Conservation (phyloP, 2,113 vertebrate genomes). For the Pongo abelii region DNA sequence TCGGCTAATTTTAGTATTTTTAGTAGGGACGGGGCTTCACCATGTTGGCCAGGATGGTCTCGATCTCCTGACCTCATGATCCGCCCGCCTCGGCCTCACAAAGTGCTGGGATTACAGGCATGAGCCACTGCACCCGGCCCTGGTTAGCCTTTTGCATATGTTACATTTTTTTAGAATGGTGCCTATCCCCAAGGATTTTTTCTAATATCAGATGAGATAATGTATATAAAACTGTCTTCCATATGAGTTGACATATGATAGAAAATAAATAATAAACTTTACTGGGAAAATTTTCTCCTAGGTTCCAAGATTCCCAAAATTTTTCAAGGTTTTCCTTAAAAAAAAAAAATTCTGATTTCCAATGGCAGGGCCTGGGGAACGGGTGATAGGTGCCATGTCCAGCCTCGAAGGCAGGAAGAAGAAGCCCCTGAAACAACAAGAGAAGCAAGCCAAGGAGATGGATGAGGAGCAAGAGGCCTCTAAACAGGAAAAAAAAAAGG, state of each 20-base stretch:
- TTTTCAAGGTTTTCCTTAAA: background rate
- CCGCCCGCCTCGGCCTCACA: no score
- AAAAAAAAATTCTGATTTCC: background rate
- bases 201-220: background rate
- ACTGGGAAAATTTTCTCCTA: background rate
- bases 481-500: background rate
- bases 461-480: background rate
- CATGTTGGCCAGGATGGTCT: no score
- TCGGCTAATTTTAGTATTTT: no score
- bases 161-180: background rate
- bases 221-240: background rate
- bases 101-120: no score
- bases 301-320: background rate
- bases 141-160: background rate
- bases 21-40: no score
- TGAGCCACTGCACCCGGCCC: background rate
- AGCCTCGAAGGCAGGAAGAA: background rate
- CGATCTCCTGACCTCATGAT: no score
- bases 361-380: background rate
- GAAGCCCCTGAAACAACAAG: background rate
- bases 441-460: background rate
- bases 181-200: background rate
- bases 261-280: background rate
- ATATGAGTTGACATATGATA: background rate
- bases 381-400: background rate